phyloP scores from a whole-genome alignment of 1,140 invertebrate genomes.

The Euschistus heros region DNA sequence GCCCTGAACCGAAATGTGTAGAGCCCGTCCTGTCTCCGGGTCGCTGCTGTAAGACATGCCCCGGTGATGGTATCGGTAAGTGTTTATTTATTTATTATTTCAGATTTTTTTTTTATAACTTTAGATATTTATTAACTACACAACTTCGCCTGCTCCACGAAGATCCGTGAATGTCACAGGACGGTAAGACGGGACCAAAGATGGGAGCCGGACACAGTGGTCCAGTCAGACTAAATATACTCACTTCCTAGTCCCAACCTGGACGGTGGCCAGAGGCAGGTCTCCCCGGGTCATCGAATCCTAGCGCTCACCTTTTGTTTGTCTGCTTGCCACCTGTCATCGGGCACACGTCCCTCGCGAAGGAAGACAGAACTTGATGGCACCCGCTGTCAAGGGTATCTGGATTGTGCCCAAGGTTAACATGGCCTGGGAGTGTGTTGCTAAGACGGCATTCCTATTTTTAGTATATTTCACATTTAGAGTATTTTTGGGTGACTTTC shows the following conservation, averaged over 20 bases:
- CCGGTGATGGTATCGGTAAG: constrained; percentile 63
- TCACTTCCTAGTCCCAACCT: background rate
- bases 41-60: constrained; percentile 81
- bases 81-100: constrained; percentile 32
- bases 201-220: background rate
- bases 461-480: too few relatives aligned
- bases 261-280: background rate
- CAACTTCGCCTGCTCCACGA: too few relatives aligned
- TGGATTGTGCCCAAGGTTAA: background rate
- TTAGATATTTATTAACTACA: too few relatives aligned
- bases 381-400: background rate
- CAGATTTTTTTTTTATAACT: too few relatives aligned
- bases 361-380: background rate
- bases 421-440: too few relatives aligned
- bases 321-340: background rate
- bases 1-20: constrained; percentile 71
- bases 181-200: too few relatives aligned
- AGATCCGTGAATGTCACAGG: too few relatives aligned
- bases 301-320: background rate
- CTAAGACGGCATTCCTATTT: too few relatives aligned
- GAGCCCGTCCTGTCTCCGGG: constrained; percentile 74
- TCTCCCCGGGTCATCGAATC: constrained; percentile 16
- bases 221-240: background rate
- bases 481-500: too few relatives aligned
- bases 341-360: background rate